Evolutionary conservation across 2,888 invertebrate species (phyloP), one percentile per base, ranked within the genome.

Genomic region (Adineta ricciae): DNA sequence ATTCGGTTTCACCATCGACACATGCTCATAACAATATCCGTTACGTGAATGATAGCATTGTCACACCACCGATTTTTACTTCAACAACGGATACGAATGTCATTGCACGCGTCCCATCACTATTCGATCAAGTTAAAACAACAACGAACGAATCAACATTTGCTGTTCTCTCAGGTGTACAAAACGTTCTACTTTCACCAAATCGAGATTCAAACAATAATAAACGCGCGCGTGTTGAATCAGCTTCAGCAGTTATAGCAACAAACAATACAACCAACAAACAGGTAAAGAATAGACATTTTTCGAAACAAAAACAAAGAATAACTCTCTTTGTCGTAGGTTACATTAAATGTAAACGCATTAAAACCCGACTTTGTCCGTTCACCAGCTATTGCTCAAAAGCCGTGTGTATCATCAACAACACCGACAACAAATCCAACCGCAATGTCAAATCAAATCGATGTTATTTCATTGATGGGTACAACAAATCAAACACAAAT

Each of bases 401-500:
- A 78, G 14, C 32, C 64, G 19, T 64, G 64, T 19, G 14, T 64
- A 64, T 32, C 64, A 64, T 56, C 56, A 27, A n/a, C 54, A 54
- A n/a, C 54, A 16, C 3, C 64, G 32, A 14, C 64, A 9, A 16
- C 50, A 49, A 9, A 16, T 9, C 5, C 56, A 50, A 50, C 50
- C 3, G 27, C 56, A 41, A 24, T n/a, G n/a, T 41, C 78, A 41
- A 78, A 78, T 78, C 78, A 78, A 41, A 78, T 78, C 0, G 78
- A 78, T 78, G 78, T 41, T n/a, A 78, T 78, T 2, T 78, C 78
- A n/a, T 41, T 78, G n/a, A 78, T 41, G 41, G 78, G 78, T n/a
- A 41, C 78, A 41, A 41, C 78, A 78, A 78, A 78, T 78, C 64
- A 64, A 36, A 78, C 11, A 41, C 41, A 24, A 38, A 8, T 78